Base-by-base conservation (phyloP, 2,888 invertebrate species). In the Hedya salicella region DNA sequence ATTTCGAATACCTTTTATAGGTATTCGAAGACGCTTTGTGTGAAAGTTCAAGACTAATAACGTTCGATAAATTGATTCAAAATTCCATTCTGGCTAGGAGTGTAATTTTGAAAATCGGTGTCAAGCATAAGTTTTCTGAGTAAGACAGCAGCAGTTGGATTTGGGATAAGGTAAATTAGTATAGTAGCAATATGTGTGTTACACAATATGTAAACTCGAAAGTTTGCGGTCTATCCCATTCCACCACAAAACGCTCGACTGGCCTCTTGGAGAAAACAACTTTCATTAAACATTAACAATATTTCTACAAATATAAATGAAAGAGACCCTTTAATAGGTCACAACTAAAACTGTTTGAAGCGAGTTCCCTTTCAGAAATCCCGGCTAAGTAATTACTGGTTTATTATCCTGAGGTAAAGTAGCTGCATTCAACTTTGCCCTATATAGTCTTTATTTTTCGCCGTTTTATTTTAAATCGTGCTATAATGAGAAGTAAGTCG, bases 291-390 rank as follows among this genome's bases (percentile, higher is more conserved):
- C 21, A n/a, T 21, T 25, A 42, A 40, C 21, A 25, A 42, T 42
- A 42, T 56, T 56, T 25, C 40, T 30, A 56, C 54, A 56, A 42
- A 56, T 56, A 56, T 21, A 54, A 17, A 11, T n/a, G 17, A 42
- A 17, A n/a, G n/a, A n/a, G 21, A n/a, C 50, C 36, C 42, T 52
- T 62, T 53, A n/a, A 21, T 17, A 42, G 42, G n/a, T 13, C 32
- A 62, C 46, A 62, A 36, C 62, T 62, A 53, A 61, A 62, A 62
- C 53, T 53, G 46, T 53, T 46, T 40, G 42, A 62, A 62, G 62
- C 61, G 25, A 46, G 62, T 46, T 17, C 30, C 44, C 21, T 62
- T 62, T 53, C 62, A 62, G 32, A 14, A 62, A 62, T 53, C 53
- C 32, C 46, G 1, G 53, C 62, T 46, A 62, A 62, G 62, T 62